These are phyloP conservation scores for Orientallactaga sibirica DNA, from an alignment of 2,797 vertebrate genomes.

Conservation along the genomic window DNA sequence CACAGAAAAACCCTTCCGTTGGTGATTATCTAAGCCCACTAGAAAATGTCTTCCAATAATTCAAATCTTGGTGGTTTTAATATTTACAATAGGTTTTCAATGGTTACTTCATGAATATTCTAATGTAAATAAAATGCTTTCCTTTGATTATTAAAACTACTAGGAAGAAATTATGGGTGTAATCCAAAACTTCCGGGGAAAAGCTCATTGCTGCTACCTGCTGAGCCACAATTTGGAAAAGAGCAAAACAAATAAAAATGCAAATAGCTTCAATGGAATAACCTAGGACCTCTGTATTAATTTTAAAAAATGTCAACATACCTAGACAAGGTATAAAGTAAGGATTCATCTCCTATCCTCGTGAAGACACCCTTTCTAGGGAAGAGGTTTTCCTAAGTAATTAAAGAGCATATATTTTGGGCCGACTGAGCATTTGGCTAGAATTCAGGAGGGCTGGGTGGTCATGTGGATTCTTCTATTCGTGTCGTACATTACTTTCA, in stretches of 20 bases:
- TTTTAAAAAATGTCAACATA: constrained; percentile 39
- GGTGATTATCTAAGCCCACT: not conserved
- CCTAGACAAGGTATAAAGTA: not conserved
- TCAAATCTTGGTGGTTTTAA: constrained; percentile 15
- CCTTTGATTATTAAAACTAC: constrained; percentile 68
- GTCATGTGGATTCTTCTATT: not conserved
- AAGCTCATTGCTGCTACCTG: constrained; percentile 62
- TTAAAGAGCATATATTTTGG: not conserved
- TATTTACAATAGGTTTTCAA: constrained; percentile 47
- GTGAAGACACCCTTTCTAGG: not conserved
- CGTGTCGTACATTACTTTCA: not conserved
- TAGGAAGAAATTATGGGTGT: constrained; percentile 67
- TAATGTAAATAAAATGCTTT: constrained; percentile 63
- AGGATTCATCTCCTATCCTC: not conserved
- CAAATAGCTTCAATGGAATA: not conserved
- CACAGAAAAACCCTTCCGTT: not conserved
- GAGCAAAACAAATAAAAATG: constrained; percentile 56
- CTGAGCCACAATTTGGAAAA: constrained; percentile 77
- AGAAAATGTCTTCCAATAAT: constrained; percentile 27
- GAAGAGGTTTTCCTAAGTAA: constrained; percentile 34
- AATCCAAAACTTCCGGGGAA: constrained; percentile 52
- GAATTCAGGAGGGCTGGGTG: not conserved
- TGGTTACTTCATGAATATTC: constrained; percentile 66
- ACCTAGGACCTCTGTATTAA: constrained; percentile 54
- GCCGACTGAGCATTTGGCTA: not conserved